Evolutionary conservation across 1,140 invertebrate genomes (phyloP).

Genomic region (Pteromalus puparum): DNA sequence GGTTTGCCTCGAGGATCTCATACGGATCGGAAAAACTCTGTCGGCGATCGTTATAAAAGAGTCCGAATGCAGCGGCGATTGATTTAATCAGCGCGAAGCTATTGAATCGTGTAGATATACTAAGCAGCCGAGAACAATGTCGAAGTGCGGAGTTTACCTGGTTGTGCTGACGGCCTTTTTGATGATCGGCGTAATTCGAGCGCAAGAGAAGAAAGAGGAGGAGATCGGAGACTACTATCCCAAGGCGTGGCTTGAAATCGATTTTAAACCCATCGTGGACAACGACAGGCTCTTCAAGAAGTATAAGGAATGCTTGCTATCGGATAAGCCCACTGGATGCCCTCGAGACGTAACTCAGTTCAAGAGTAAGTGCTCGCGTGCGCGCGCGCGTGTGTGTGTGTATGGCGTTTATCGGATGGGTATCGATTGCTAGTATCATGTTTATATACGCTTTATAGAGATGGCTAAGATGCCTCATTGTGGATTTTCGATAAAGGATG

Average conservation of each 20-base stretch:
- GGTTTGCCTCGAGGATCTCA: background rate
- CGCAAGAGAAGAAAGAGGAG: background rate
- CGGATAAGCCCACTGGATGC: constrained; percentile 52
- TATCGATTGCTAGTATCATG: too few relatives aligned
- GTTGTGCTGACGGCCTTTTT: background rate
- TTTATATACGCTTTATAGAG: too few relatives aligned
- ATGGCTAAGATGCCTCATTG: too few relatives aligned
- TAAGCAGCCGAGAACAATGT: background rate
- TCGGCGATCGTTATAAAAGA: constrained; percentile 26
- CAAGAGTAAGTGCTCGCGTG: constrained; percentile 56
- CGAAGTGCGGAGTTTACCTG: background rate
- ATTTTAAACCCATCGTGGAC: constrained; percentile 57
- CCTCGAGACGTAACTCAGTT: constrained; percentile 55
- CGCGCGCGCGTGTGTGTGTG: too few relatives aligned
- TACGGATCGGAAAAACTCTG: background rate
- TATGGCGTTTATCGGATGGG: too few relatives aligned
- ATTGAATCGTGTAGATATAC: background rate
- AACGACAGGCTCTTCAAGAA: constrained; percentile 61
- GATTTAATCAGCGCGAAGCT: background rate
- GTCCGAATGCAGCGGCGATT: background rate
- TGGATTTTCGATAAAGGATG: too few relatives aligned
- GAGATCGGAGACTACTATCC: constrained; percentile 55
- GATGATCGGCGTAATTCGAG: background rate
- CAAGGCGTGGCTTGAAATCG: constrained; percentile 54
- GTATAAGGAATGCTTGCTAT: constrained; percentile 58